Evolutionary conservation across 2,113 vertebrate species (phyloP), one percentile per base, ranked within the genome.

Genomic region (Cromileptes altivelis): DNA sequence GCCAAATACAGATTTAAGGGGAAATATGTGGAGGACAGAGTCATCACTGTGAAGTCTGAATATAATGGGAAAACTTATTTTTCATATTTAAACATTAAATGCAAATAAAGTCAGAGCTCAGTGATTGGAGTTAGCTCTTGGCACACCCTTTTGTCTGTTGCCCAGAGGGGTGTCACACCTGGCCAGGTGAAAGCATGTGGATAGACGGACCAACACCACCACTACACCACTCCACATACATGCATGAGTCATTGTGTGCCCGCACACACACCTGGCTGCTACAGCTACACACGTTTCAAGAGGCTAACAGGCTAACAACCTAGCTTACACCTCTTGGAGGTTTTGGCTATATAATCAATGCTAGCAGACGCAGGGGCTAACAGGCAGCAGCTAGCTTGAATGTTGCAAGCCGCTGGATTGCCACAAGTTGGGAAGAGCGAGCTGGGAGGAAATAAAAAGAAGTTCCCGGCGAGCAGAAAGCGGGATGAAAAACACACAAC

Each of bases 361-460:
- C 90, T 93, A 94, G 74, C 89, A 85, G 77, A 82, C 87, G 91
- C 91, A 91, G 88, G 65, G 58, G 91, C 90, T 91, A 93, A 63
- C 86, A 15, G 70, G 21, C 81, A 3, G 33, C 47, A 14, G 89
- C 89, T 91, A 92, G 90, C 91, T 78, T 55, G 25, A 52, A 70
- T 33, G 71, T 42, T 77, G 65, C 60, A 23, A 80, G 78, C 58
- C 85, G 25, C 45, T 27, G 87, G 70, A 64, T 75, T 77, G 75
- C 69, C 85, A 88, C 87, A 82, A 91, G 90, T 89, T 90, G 85
- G 25, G 75, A 21, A 50, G 49, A 6, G 5, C 15, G 49, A 15
- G 15, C 80, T 63, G 11, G 10, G 49, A 33, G 65, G 33, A 12
- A 18, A 58, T 17, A 63, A 50, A 55, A 23, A 33, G 40, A 85